These are phyloP conservation scores for Sweltsa coloradensis DNA, from an alignment of 1,140 invertebrate genomes.

Conservation along the genomic window DNA sequence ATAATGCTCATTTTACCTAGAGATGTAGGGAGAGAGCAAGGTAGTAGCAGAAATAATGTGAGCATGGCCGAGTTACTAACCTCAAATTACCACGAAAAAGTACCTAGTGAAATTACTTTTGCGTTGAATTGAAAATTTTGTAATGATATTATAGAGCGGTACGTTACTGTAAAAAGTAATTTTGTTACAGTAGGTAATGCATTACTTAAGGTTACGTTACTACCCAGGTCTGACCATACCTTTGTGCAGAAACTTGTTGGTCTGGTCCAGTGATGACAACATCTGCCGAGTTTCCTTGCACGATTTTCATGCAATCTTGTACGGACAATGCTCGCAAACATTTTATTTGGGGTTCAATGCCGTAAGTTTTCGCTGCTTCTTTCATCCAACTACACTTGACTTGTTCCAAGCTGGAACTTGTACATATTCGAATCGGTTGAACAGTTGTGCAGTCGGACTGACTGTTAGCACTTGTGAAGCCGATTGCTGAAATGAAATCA, in stretches of 20 bases:
- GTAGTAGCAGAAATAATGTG: too few relatives aligned
- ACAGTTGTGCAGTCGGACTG: conserved; percentile 48
- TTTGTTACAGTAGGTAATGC: too few relatives aligned
- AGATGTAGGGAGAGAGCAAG: too few relatives aligned
- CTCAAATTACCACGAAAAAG: too few relatives aligned
- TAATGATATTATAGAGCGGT: too few relatives aligned
- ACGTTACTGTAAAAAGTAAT: too few relatives aligned
- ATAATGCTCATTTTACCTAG: too few relatives aligned
- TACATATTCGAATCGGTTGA: conserved; percentile 45
- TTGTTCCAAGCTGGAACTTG: conserved; percentile 46
- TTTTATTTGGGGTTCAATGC: conserved; percentile 56
- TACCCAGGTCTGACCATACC: conserved; percentile 21
- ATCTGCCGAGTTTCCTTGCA: conserved; percentile 46
- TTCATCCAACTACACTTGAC: conserved; percentile 63
- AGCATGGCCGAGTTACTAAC: too few relatives aligned
- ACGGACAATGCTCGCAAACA: conserved; percentile 41
- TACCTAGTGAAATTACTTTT: too few relatives aligned
- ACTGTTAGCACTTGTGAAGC: conserved; percentile 47
- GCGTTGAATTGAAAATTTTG: too few relatives aligned
- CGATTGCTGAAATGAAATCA: conserved; percentile 31
- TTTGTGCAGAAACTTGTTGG: conserved; percentile 38
- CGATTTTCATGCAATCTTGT: conserved; percentile 48
- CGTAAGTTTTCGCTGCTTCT: conserved; percentile 52
- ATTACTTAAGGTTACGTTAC: too few relatives aligned
- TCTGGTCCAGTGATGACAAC: conserved; percentile 46